Evolutionary conservation across 2,888 invertebrate genomes (phyloP).

Genomic region (Sturmia bella): DNA sequence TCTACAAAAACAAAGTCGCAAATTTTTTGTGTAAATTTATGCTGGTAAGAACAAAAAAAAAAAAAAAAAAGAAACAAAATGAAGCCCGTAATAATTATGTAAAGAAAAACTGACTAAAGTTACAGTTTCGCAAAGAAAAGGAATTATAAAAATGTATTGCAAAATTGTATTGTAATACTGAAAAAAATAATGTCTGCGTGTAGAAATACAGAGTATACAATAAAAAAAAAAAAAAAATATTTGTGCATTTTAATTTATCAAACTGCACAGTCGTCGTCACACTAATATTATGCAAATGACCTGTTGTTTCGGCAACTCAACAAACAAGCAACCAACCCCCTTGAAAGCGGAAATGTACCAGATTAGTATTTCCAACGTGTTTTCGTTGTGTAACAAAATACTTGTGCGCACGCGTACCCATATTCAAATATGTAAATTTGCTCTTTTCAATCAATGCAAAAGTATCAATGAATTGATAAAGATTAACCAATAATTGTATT

Average conservation of each 20-base stretch:
- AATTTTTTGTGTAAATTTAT: conserved; percentile 38
- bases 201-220: neutral
- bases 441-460: conserved; percentile 43
- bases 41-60: conserved; percentile 44
- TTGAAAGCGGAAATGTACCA: conserved; percentile 31
- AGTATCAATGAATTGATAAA: conserved; percentile 58
- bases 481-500: conserved; percentile 63
- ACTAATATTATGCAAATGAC: conserved; percentile 67
- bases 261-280: conserved; percentile 16
- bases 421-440: conserved; percentile 68
- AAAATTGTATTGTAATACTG: too few species aligned
- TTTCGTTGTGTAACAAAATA: conserved; percentile 46
- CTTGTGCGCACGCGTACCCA: conserved; percentile 61
- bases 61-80: conserved; percentile 41
- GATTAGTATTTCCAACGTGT: conserved; percentile 10
- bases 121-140: neutral
- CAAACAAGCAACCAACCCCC: conserved; percentile 11
- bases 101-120: neutral
- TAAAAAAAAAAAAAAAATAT: neutral
- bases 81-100: conserved; percentile 1
- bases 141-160: too few species aligned
- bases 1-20: conserved; percentile 13
- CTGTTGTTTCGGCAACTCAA: conserved; percentile 56
- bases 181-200: too few species aligned
- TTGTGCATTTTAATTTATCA: conserved; percentile 30